Percentiles rank a stretch among this genome's conserved stretches.
Conservation (phyloP, 2,888 invertebrate genomes). For the Drosophila monieri region DNA sequence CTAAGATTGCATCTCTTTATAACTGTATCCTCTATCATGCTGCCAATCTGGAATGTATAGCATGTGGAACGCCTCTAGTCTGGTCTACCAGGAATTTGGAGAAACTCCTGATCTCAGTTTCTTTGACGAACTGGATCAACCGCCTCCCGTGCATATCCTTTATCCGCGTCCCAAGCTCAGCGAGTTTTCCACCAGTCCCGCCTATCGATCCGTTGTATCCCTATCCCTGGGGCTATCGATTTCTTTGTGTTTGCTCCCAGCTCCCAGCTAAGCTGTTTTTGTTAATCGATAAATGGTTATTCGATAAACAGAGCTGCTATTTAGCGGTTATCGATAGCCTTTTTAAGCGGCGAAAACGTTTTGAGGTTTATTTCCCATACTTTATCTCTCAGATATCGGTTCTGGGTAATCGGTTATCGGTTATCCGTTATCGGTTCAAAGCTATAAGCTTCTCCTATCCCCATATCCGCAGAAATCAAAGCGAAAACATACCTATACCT, state of each 20-base stretch:
- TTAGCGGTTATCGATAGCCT: not conserved
- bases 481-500: not conserved
- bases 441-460: not conserved
- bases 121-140: conserved; percentile 88
- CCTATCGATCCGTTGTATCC: conserved; percentile 26
- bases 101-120: conserved; percentile 84
- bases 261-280: conserved; percentile 59
- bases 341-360: not conserved
- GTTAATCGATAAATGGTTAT: not conserved
- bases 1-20: not conserved
- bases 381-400: not conserved
- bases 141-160: conserved; percentile 89
- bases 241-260: conserved; percentile 45
- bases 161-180: conserved; percentile 86
- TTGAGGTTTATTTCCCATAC: not conserved
- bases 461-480: conserved; percentile 3
- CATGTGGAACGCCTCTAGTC: conserved; percentile 87
- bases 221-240: conserved; percentile 39
- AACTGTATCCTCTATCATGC: not conserved
- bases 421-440: not conserved
- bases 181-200: conserved; percentile 52
- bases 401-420: too few relatives aligned
- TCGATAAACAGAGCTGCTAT: too few relatives aligned
- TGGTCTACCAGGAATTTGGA: conserved; percentile 86
- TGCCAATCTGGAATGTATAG: conserved; percentile 17